These are phyloP conservation scores for Cynaeus angustus DNA, from an alignment of 2,888 invertebrate species.

Conservation along the genomic window DNA sequence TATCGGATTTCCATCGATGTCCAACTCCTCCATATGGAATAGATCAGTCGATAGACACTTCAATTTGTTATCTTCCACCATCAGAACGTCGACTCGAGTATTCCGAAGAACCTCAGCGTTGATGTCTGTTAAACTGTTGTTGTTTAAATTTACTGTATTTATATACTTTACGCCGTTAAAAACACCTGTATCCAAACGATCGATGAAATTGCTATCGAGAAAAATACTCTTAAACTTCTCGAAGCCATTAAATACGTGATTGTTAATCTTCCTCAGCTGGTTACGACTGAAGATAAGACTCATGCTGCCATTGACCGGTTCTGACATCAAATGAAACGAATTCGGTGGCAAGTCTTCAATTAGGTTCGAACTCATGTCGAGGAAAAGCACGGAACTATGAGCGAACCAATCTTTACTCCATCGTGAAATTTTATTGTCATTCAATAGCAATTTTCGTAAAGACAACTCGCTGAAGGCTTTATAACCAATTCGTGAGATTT, in stretches of 20 bases:
- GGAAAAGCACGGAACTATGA: constrained; percentile 39
- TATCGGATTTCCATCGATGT: constrained; percentile 47
- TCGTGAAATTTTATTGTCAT: constrained; percentile 41
- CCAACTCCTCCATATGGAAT: constrained; percentile 39
- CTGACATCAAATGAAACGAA: constrained; percentile 46
- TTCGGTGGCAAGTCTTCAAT: constrained; percentile 45
- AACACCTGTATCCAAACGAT: constrained; percentile 29
- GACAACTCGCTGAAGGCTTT: constrained; percentile 31
- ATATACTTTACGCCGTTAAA: constrained; percentile 46
- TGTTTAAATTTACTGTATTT: constrained; percentile 43
- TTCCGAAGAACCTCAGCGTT: background rate
- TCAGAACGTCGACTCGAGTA: constrained; percentile 24
- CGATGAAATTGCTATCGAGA: constrained; percentile 50
- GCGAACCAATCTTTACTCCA: constrained; percentile 52
- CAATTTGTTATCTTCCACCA: constrained; percentile 42
- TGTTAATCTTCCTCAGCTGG: constrained; percentile 47
- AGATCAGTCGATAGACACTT: constrained; percentile 36
- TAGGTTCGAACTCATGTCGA: constrained; percentile 46
- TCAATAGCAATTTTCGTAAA: constrained; percentile 44
- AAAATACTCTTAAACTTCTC: constrained; percentile 40
- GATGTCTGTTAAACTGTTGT: constrained; percentile 41
- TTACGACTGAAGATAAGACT: constrained; percentile 49
- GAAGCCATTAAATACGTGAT: constrained; percentile 42
- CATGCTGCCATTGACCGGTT: constrained; percentile 23
- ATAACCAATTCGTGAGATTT: constrained; percentile 46